Base-by-base conservation (phyloP, 1,140 invertebrate species). In the Drosophila seguyi region DNA sequence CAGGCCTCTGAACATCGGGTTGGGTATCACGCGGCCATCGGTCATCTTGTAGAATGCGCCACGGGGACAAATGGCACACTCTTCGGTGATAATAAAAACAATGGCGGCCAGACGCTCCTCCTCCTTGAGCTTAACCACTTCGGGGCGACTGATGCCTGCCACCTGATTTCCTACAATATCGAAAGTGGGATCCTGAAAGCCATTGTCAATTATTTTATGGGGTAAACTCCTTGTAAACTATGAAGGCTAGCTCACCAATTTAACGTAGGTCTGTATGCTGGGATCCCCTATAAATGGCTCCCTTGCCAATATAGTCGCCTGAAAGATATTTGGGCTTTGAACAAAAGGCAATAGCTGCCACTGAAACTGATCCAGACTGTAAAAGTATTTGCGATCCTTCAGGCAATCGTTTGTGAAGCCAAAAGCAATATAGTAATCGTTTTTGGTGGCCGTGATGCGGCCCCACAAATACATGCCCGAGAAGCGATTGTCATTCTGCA, bases 401-500 rank as follows among this genome's bases (percentile, higher is more conserved):
- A 97, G 81, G 34, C 94, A 95, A 81, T 97, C 96, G 47, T 94
- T 95, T 20, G 93, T 93, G 63, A 95, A 96, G 16, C 96, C 96
- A 81, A 94, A 96, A 4, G 95, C 95, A 42, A 97, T 94, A 79
- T 96, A 95, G 85, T 97, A 97, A 93, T 97, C 96, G 7, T 92
- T 93, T 44, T 94, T 93, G 0, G 94, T 92, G 1, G 95, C 96
- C 58, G 95, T 94, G 41, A 97, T 95, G 83, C 94, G 94, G 3
- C 96, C 96, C 95, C 96, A 96, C 69, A 96, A 96, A 72, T 95
- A 96, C 52, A 96, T 94, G 68, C 95, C 94, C 3, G 93, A 91
- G 86, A 97, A 96, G 81, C 97, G 95, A 93, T 97, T 97, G 81
- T 97, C 96, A 48, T 95, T 94, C 90, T 96, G 95, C 18, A 97